Evolutionary conservation across 2,797 vertebrate species (phyloP), one percentile per base, ranked within the genome.

Genomic region (Triplophysa yarkandensis): DNA sequence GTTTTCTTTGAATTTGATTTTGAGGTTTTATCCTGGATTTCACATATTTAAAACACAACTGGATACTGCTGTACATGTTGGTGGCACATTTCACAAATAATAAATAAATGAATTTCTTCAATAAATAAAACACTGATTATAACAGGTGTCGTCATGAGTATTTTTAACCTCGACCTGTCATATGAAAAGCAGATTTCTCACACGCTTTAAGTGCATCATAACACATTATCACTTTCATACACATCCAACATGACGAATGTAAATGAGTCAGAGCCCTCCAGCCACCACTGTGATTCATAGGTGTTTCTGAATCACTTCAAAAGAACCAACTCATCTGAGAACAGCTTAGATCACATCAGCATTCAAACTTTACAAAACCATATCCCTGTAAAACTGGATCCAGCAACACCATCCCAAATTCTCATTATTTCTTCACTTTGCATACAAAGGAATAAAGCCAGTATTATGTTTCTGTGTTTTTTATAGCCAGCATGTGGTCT

Each of bases 341-440:
- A 25, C 23, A 14, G 11, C 21, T 23, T 54, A 13, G 1, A 19
- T 54, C 50, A 54, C 23, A 5, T 54, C 13, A 54, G 4, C 11
- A 16, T 57, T 30, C 6, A 27, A 17, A 62, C 39, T 41, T 39
- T 69, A 11, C 19, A 28, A 50, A 66, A 41, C 1, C 34, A 39
- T 39, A 23, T 28, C 4, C 41, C 11, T 17, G 32, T 43, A 32
- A 70, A 60, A 11, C 61, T 25, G 32, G 11, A 9, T 13, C 13
- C 63, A 57, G 23, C 32, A 57, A 52, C 72, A 71, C 55, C 68
- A 27, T 54, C 68, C 68, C 17, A 46, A 72, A 62, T 65, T 76
- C 58, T 54, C 43, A 19, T 71, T 55, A 62, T 71, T 41, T 76
- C 28, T 54, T 17, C 2, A 1, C 44, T 71, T 44, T 27, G 32